phyloP scores from a whole-genome alignment of 2,888 invertebrate genomes.

The Erebia epiphron region DNA sequence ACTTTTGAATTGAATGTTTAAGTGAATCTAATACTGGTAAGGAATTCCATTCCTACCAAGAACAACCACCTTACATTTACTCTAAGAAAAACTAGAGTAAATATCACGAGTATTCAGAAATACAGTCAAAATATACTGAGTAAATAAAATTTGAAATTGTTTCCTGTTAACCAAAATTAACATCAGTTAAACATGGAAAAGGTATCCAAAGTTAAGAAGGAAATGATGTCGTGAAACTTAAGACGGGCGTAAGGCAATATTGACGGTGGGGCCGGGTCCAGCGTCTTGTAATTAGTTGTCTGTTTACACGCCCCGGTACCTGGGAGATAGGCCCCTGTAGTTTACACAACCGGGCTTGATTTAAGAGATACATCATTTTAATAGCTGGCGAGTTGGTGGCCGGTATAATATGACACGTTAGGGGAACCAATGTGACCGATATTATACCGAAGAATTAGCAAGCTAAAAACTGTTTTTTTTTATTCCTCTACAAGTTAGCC shows the following conservation, averaged over 20 bases:
- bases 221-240: slow-evolving; percentile 41
- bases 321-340: slow-evolving; percentile 36
- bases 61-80: no score
- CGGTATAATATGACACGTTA: not conserved
- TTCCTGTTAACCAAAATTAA: slow-evolving; percentile 1
- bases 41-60: no score
- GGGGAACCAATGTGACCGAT: not conserved
- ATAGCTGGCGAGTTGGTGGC: not conserved
- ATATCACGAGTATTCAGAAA: no score
- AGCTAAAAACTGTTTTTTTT: no score
- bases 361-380: slow-evolving; percentile 40
- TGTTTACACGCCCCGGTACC: slow-evolving; percentile 53
- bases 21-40: no score
- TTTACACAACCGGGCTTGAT: slow-evolving; percentile 37
- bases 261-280: slow-evolving; percentile 51
- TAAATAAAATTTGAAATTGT: no score
- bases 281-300: slow-evolving; percentile 63
- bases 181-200: slow-evolving; percentile 7
- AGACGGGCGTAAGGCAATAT: slow-evolving; percentile 47
- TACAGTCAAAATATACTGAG: not conserved
- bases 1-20: no score
- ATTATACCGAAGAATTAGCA: no score
- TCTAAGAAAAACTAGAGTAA: no score
- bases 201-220: slow-evolving; percentile 25
- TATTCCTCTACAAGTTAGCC: no score